Conservation (phyloP, 1,140 invertebrate species). For the Lordiphosa stackelbergi region DNA sequence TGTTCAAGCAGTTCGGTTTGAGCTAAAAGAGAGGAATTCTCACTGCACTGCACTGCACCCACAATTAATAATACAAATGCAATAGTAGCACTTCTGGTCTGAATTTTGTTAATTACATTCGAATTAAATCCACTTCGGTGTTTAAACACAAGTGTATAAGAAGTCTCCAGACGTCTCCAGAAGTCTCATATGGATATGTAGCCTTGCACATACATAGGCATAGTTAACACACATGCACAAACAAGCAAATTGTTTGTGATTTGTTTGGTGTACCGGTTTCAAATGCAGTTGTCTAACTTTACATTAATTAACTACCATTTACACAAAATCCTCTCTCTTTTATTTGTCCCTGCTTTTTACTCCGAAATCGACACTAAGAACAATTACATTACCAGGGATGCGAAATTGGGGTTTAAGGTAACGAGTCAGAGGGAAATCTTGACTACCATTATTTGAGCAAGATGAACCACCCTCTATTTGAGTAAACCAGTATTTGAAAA, state of each 20-base stretch:
- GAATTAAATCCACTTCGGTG: background rate
- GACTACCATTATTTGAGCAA: too few relatives aligned
- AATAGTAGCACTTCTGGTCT: constrained; percentile 37
- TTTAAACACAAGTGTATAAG: background rate
- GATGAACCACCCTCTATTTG: too few relatives aligned
- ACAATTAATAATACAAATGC: constrained; percentile 38
- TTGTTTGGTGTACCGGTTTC: constrained; percentile 9
- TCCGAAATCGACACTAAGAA: background rate
- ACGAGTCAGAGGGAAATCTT: background rate
- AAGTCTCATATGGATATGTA: too few relatives aligned
- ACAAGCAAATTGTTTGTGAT: background rate
- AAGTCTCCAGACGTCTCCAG: too few relatives aligned
- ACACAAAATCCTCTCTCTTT: constrained; percentile 2
- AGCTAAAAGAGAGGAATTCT: too few relatives aligned
- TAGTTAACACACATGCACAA: background rate
- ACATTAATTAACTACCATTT: constrained; percentile 4
- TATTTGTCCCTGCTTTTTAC: constrained; percentile 3
- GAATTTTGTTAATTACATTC: too few relatives aligned
- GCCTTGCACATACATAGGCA: constrained; percentile 4
- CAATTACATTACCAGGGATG: constrained; percentile 4
- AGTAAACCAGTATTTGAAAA: too few relatives aligned
- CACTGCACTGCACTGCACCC: constrained; percentile 15
- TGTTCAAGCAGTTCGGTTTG: constrained; percentile 16
- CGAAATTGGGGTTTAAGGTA: background rate
- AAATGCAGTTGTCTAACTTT: constrained; percentile 1